These are phyloP conservation scores for Drosophila lacicola DNA, from an alignment of 2,888 invertebrate species.

Conservation along the genomic window DNA sequence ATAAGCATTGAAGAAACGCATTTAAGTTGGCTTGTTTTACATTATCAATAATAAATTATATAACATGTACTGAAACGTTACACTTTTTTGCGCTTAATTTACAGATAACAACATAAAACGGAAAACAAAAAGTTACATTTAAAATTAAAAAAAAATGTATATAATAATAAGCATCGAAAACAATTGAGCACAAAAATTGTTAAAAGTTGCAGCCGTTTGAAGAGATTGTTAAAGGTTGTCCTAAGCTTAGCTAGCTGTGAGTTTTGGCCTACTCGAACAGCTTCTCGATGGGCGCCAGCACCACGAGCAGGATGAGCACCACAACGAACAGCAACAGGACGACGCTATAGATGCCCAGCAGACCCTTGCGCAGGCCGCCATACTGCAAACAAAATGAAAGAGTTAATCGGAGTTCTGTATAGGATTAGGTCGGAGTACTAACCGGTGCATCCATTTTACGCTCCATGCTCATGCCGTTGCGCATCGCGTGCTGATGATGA, in stretches of 20 bases:
- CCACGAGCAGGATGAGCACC: constrained; percentile 90
- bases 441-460: constrained; percentile 92
- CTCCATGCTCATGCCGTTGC: constrained; percentile 89
- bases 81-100: constrained; percentile 54
- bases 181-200: constrained; percentile 41
- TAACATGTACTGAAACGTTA: constrained; percentile 78
- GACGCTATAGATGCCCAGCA: constrained; percentile 92
- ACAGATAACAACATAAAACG: constrained; percentile 68
- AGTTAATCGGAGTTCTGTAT: not conserved
- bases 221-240: constrained; percentile 20
- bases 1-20: constrained; percentile 65
- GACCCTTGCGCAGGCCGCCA: constrained; percentile 90
- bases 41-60: constrained; percentile 79
- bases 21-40: constrained; percentile 80
- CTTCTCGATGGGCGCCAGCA: constrained; percentile 90
- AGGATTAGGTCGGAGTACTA: constrained; percentile 76
- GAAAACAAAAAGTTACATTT: constrained; percentile 9
- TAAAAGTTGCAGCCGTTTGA: constrained; percentile 21
- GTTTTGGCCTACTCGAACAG: constrained; percentile 84
- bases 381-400: constrained; percentile 86
- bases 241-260: constrained; percentile 6
- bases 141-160: constrained; percentile 4
- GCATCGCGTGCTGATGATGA: constrained; percentile 85
- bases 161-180: constrained; percentile 8
- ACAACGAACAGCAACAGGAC: constrained; percentile 89